These are phyloP conservation scores for Hippoglossus stenolepis DNA, from an alignment of 2,113 vertebrate species.

Conservation along the genomic window DNA sequence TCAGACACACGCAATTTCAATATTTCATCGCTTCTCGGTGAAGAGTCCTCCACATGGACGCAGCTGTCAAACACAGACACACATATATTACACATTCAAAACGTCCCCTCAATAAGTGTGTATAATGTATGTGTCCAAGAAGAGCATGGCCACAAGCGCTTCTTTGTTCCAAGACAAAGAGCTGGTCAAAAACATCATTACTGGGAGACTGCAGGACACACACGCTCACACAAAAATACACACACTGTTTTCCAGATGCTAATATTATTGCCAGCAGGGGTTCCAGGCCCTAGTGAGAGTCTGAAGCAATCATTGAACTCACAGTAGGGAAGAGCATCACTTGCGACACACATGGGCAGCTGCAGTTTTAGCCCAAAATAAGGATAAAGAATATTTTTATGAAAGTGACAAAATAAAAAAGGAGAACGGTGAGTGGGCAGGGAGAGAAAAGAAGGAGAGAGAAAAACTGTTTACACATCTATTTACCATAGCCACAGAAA, in stretches of 20 bases:
- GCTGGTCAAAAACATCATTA: conserved; percentile 64
- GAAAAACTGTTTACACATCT: conserved; percentile 16
- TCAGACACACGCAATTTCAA: conserved; percentile 67
- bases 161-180: conserved; percentile 73
- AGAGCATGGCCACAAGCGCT: conserved; percentile 50
- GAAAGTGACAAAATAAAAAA: conserved; percentile 16
- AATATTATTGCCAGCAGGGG: conserved; percentile 57
- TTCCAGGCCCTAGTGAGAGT: conserved; percentile 27
- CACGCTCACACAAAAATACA: conserved; percentile 16
- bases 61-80: conserved; percentile 63
- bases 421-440: not conserved
- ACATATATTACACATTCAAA: conserved; percentile 27
- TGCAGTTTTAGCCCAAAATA: not conserved
- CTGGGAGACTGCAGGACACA: conserved; percentile 46
- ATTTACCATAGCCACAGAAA: conserved; percentile 45
- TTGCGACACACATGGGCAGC: not conserved
- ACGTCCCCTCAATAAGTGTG: conserved; percentile 28
- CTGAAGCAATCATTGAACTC: conserved; percentile 33
- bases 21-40: conserved; percentile 75
- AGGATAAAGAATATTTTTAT: conserved; percentile 7
- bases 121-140: conserved; percentile 41
- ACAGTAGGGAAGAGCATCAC: conserved; percentile 26
- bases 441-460: not conserved
- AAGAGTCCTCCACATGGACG: conserved; percentile 64
- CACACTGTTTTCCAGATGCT: conserved; percentile 58